Evolutionary conservation across 2,797 vertebrate species (phyloP), one percentile per base, ranked within the genome.

Genomic region (Falco columbarius): DNA sequence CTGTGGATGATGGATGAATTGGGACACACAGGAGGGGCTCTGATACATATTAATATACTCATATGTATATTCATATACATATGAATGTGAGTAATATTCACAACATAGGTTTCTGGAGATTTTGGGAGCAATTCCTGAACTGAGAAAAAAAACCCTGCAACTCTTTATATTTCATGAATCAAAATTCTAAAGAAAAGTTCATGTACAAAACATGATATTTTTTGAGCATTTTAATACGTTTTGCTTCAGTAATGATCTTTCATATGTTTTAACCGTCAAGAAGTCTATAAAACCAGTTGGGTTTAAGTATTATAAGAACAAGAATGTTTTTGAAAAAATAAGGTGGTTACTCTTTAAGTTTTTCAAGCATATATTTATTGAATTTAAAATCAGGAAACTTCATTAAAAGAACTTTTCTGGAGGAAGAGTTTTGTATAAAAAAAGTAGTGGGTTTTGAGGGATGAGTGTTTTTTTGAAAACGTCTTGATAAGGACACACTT

Each of bases 201-300:
- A 7, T 40, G 5, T 12, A 72, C 9, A 14, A 54, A 75, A 42
- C 4, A 29, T 21, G 1, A 4, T 10, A 9, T 17, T 73, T 68
- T 54, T 38, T 29, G 5, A 81, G 3, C 13, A 34, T 68, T 90
- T 75, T 17, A 54, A 86, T 66, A 32, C 36, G 0, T 40, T 74
- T 81, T 84, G 4, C 30, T 89, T 91, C 36, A 81, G 4, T 26
- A 59, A 63, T 47, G 12, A 30, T 3, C 1, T 88, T 80, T 77
- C 29, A 8, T 13, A 24, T 17, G 2, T 34, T 81, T 83, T 30
- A 49, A 70, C 2, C 2, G 30, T 51, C 21, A 79, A 52, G 38
- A 63, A 34, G 3, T 4, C 10, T 44, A 47, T 55, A 34, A 85
- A 63, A 1, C 18, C 12, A 12, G 7, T 10, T 24, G 2, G 0